These are phyloP conservation scores for Folsomia candida DNA, from an alignment of 2,888 invertebrate genomes.

Conservation along the genomic window DNA sequence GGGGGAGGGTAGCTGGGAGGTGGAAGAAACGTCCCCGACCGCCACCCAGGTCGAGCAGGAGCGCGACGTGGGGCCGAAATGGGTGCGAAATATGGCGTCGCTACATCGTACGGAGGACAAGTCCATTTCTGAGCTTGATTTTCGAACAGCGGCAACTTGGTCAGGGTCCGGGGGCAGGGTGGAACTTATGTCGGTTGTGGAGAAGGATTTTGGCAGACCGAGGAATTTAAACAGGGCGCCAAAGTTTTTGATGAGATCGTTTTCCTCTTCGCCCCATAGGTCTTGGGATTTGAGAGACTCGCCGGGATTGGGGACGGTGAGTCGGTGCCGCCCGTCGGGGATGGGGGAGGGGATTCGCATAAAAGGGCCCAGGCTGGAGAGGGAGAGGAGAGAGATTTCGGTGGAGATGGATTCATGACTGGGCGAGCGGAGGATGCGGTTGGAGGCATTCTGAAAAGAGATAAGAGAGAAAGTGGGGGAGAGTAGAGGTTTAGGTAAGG, in stretches of 20 bases:
- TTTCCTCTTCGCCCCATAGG: constrained; percentile 71
- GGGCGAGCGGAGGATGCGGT: constrained; percentile 69
- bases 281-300: constrained; percentile 56
- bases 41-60: constrained; percentile 86
- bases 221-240: constrained; percentile 74
- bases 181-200: constrained; percentile 69
- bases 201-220: constrained; percentile 79
- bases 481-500: no score
- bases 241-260: constrained; percentile 74
- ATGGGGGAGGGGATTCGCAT: constrained; percentile 51
- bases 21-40: constrained; percentile 71
- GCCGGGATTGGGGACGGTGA: constrained; percentile 47
- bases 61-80: constrained; percentile 64
- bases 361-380: constrained; percentile 62
- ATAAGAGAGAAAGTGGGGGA: constrained; percentile 13
- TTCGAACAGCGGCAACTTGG: constrained; percentile 50
- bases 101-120: constrained; percentile 59
- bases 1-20: constrained; percentile 78
- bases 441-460: constrained; percentile 49
- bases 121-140: constrained; percentile 60
- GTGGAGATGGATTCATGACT: constrained; percentile 82
- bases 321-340: constrained; percentile 47
- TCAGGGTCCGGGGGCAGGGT: constrained; percentile 44
- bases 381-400: constrained; percentile 74
- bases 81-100: constrained; percentile 56